These are phyloP conservation scores for Anoura caudifer DNA, from an alignment of 2,113 vertebrate genomes.

Conservation along the genomic window DNA sequence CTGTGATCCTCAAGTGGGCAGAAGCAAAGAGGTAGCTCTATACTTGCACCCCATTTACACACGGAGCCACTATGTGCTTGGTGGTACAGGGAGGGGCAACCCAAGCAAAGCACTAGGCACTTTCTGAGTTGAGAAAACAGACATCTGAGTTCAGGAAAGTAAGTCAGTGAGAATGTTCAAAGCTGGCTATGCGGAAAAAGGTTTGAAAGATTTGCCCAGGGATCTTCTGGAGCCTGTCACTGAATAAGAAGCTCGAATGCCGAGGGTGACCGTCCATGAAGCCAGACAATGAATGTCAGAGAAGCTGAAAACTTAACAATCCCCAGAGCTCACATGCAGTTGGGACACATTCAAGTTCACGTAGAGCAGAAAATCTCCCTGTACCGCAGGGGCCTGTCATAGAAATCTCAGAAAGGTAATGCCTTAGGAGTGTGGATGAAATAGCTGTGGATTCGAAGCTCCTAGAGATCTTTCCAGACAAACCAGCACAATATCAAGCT, in stretches of 20 bases:
- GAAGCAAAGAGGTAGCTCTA: neutral
- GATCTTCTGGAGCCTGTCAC: neutral
- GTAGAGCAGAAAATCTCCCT: neutral
- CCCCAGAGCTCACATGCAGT: neutral
- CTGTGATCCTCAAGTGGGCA: neutral
- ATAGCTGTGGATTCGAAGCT: neutral
- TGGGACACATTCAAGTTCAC: neutral
- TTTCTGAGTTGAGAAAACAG: neutral
- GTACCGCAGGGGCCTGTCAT: neutral
- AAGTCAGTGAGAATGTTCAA: neutral
- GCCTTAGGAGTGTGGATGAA: neutral
- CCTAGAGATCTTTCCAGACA: neutral
- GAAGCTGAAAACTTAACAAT: neutral
- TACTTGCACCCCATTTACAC: neutral
- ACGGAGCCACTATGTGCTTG: neutral
- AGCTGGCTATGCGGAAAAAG: neutral
- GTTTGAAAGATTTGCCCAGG: neutral
- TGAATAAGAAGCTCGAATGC: neutral
- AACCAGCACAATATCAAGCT: neutral
- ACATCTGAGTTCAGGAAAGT: neutral
- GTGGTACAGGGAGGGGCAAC: accelerated
- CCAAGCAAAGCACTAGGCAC: neutral
- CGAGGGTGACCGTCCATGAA: neutral
- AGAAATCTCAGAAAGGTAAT: neutral
- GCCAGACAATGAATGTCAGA: neutral